Percentiles rank a stretch among this genome's conserved stretches.
These are phyloP conservation scores for Oxycera nigricornis DNA, from an alignment of 2,888 invertebrate genomes.

Conservation along the genomic window DNA sequence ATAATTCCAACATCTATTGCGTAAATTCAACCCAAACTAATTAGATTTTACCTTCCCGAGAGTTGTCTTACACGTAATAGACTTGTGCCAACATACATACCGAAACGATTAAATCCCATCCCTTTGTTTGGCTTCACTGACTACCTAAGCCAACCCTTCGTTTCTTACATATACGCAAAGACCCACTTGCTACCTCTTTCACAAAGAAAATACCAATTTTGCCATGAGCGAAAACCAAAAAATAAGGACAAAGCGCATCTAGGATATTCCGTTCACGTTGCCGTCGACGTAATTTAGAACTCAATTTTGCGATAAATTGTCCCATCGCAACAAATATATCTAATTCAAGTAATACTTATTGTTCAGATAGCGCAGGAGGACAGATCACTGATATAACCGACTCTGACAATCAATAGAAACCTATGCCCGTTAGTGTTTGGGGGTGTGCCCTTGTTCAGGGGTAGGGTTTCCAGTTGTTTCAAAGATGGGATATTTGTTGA, in stretches of 20 bases:
- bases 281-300: conserved; percentile 31
- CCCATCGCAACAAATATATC: conserved; percentile 34
- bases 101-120: neutral
- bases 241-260: neutral
- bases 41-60: neutral
- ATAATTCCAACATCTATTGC: neutral
- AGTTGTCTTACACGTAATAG: neutral
- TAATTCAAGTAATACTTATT: conserved; percentile 25
- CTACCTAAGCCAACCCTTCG: too few species aligned
- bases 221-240: neutral
- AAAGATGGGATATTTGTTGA: too few species aligned
- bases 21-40: conserved; percentile 1
- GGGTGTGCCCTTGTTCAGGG: neutral
- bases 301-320: conserved; percentile 36
- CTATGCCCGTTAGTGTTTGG: neutral
- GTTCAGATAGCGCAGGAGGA: neutral
- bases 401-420: conserved; percentile 30
- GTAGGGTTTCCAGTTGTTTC: neutral
- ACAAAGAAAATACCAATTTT: too few species aligned
- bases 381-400: conserved; percentile 32
- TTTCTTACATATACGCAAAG: too few species aligned
- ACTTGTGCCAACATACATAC: neutral
- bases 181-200: too few species aligned
- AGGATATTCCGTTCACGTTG: conserved; percentile 18
- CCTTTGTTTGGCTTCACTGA: too few species aligned